Evolutionary conservation across 92 coral and sea anemone genomes (phyloP).

Genomic region (Blastomussa wellsi): DNA sequence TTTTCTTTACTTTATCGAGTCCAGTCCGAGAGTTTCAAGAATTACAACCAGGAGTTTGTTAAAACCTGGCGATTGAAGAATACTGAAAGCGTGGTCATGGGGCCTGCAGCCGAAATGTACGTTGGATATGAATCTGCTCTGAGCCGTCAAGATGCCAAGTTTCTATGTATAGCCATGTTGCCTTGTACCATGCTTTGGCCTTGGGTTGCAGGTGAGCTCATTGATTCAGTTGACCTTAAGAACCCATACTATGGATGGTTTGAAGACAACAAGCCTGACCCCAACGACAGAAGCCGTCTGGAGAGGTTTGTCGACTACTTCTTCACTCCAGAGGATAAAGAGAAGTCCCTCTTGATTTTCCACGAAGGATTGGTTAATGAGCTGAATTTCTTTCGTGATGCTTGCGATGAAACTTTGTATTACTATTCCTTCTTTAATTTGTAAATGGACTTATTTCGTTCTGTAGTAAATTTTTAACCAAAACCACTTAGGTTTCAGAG

Average conservation of each 20-base stretch:
- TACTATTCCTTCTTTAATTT: constrained; percentile 39
- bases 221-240: constrained; percentile 19
- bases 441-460: background rate
- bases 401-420: constrained; percentile 53
- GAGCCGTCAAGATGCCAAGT: constrained; percentile 41
- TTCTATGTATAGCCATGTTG: constrained; percentile 50
- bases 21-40: constrained; percentile 36
- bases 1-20: constrained; percentile 36
- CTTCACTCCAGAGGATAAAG: constrained; percentile 34
- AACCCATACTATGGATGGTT: constrained; percentile 61
- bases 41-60: constrained; percentile 54
- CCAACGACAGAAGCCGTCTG: constrained; percentile 28
- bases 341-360: constrained; percentile 33
- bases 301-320: constrained; percentile 54
- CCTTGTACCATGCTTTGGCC: constrained; percentile 65
- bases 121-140: constrained; percentile 50
- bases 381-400: constrained; percentile 60
- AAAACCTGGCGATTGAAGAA: constrained; percentile 45
- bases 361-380: constrained; percentile 66
- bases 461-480: background rate
- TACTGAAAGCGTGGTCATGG: constrained; percentile 60
- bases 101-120: constrained; percentile 62
- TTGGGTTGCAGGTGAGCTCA: constrained; percentile 51
- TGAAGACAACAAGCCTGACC: constrained; percentile 46
- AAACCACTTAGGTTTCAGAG: too few species aligned